These are phyloP conservation scores for Megaceryle alcyon DNA, from an alignment of 2,797 vertebrate species.

Conservation along the genomic window DNA sequence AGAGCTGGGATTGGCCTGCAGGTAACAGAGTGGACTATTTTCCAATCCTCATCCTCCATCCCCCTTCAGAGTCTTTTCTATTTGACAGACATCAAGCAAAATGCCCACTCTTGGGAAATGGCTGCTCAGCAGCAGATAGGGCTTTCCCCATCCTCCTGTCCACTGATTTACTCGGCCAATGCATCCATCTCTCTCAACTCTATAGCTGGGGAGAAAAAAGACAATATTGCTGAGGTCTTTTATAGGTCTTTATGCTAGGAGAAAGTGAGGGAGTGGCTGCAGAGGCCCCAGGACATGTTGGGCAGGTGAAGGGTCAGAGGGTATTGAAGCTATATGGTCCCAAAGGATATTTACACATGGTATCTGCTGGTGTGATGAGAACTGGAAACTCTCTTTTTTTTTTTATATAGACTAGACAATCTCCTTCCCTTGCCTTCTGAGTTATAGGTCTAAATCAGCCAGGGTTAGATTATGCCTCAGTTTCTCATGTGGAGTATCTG, in stretches of 20 bases:
- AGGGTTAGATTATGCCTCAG: background rate
- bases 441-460: background rate
- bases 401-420: background rate
- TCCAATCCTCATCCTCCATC: background rate
- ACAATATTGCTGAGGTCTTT: background rate
- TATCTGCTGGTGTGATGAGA: background rate
- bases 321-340: rapidly evolving
- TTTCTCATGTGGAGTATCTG: background rate
- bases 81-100: slow-evolving; percentile 45
- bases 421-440: background rate
- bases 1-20: slow-evolving; percentile 63
- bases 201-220: background rate
- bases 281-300: background rate
- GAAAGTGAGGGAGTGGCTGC: background rate
- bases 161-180: background rate
- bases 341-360: background rate
- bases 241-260: background rate
- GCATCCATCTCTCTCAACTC: background rate
- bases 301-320: background rate
- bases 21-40: slow-evolving; percentile 55
- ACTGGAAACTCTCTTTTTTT: background rate
- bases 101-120: slow-evolving; percentile 10
- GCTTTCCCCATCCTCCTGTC: slow-evolving; percentile 7
- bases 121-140: slow-evolving; percentile 41
- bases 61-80: background rate